Conservation (phyloP, 1,140 invertebrate species). For the Lamellibrachia luymesi region DNA sequence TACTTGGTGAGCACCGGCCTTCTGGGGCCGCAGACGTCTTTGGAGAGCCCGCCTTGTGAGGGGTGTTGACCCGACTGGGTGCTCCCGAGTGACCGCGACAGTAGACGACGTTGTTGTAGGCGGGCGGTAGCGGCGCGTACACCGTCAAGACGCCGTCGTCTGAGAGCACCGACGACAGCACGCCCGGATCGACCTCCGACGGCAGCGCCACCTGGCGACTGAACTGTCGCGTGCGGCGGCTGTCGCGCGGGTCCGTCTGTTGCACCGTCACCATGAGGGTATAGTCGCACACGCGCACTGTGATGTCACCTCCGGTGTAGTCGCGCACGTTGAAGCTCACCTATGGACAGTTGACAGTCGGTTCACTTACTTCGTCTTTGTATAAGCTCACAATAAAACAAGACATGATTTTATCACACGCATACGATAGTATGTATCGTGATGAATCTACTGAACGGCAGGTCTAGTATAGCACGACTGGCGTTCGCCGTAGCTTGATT, state of each 20-base stretch:
- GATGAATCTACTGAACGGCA: no score
- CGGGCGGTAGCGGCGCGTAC: slow-evolving; percentile 53
- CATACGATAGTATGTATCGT: no score
- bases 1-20: background rate
- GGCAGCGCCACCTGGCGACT: slow-evolving; percentile 58
- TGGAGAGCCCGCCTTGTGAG: background rate
- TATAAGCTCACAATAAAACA: no score
- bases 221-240: slow-evolving; percentile 54
- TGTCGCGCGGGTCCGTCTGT: slow-evolving; percentile 56
- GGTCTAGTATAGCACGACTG: no score
- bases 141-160: slow-evolving; percentile 57
- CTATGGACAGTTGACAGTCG: background rate
- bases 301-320: slow-evolving; percentile 26
- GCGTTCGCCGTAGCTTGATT: no score
- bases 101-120: slow-evolving; percentile 14
- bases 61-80: background rate
- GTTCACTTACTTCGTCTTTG: no score
- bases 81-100: background rate
- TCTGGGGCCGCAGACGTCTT: background rate
- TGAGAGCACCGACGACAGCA: slow-evolving; percentile 53
- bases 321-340: slow-evolving; percentile 28
- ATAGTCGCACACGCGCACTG: slow-evolving; percentile 19
- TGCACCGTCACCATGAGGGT: slow-evolving; percentile 53
- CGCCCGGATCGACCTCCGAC: slow-evolving; percentile 55
- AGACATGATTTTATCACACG: no score